These are phyloP conservation scores for Pogona vitticeps DNA, from an alignment of 2,113 vertebrate genomes.

Conservation along the genomic window DNA sequence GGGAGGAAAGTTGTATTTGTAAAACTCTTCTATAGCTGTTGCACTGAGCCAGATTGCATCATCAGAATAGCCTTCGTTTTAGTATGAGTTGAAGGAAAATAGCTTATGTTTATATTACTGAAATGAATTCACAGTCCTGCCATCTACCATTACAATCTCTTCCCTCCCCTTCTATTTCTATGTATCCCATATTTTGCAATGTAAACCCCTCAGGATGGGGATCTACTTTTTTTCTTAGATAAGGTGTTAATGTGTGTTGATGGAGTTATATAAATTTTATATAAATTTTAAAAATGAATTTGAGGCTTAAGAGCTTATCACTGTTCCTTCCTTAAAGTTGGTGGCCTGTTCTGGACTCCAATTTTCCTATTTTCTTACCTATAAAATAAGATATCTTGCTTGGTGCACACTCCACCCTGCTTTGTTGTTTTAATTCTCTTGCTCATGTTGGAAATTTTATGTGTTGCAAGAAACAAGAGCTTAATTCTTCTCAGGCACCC, in stretches of 20 bases:
- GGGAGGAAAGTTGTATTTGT: neutral
- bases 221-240: neutral
- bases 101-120: neutral
- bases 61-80: neutral
- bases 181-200: neutral
- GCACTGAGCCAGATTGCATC: neutral
- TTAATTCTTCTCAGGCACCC: neutral
- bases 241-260: too few species aligned
- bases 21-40: neutral
- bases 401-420: neutral
- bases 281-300: neutral
- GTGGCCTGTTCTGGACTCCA: neutral
- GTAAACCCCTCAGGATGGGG: neutral
- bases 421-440: too few species aligned
- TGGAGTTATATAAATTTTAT: neutral
- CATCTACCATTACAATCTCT: neutral
- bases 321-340: conserved; percentile 14
- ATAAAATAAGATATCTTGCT: neutral
- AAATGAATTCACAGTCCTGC: neutral
- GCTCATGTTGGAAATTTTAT: neutral
- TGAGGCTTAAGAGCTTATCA: neutral
- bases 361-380: conserved; percentile 33
- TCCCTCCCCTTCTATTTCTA: neutral
- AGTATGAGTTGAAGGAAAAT: neutral
- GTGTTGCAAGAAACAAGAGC: neutral